Percentiles rank a stretch among this genome's conserved stretches.
phyloP scores from a whole-genome alignment of 2,888 invertebrate species.

The Noctua janthe region DNA sequence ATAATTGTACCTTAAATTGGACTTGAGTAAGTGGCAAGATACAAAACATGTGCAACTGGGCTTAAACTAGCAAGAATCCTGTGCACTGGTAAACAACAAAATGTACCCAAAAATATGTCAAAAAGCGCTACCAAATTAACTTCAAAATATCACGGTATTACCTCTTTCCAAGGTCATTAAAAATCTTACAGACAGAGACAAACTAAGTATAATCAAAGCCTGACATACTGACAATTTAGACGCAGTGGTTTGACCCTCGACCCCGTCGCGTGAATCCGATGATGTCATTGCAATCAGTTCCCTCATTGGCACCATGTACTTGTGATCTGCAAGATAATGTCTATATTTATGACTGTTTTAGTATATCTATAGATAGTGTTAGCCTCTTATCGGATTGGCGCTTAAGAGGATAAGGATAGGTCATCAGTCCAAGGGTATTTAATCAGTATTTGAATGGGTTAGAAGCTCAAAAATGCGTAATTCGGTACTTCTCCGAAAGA shows the following conservation, averaged over 20 bases:
- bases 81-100: background rate
- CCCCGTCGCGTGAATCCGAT: constrained; percentile 36
- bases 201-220: constrained; percentile 11
- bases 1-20: no score
- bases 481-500: background rate
- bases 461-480: background rate
- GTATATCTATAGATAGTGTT: background rate
- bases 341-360: background rate
- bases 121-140: background rate
- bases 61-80: no score
- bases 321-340: constrained; percentile 19
- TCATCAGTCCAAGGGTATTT: background rate
- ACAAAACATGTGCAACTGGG: no score
- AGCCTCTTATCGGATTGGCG: constrained; percentile 4
- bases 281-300: constrained; percentile 56
- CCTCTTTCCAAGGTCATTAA: background rate
- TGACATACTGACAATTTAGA: constrained; percentile 37
- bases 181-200: background rate
- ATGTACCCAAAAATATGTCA: background rate
- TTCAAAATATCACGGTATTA: background rate
- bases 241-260: constrained; percentile 40
- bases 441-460: background rate
- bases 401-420: constrained; percentile 13
- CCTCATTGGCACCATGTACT: constrained; percentile 33
- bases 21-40: no score